Conservation (phyloP, 2,888 invertebrate species). For the Drosophila quasianomalipes region DNA sequence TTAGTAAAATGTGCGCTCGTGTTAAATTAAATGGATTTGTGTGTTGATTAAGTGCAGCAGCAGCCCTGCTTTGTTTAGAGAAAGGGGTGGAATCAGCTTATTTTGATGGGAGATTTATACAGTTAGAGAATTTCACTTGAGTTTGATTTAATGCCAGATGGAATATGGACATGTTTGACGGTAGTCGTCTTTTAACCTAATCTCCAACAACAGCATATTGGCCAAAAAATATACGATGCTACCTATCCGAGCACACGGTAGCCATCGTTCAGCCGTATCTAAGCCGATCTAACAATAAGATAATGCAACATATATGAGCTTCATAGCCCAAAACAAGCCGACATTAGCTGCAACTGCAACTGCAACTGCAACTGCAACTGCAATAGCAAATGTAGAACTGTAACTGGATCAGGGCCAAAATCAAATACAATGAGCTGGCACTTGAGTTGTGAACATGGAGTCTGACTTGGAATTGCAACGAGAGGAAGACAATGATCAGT, state of each 20-base stretch:
- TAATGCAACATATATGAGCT: slow-evolving; percentile 78
- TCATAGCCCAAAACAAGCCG: slow-evolving; percentile 66
- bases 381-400: slow-evolving; percentile 15
- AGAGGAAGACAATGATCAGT: slow-evolving; percentile 32
- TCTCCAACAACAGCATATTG: slow-evolving; percentile 50
- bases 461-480: slow-evolving; percentile 2
- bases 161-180: slow-evolving; percentile 10
- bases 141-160: slow-evolving; percentile 23
- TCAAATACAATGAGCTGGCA: slow-evolving; percentile 45
- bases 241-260: slow-evolving; percentile 34
- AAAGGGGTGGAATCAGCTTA: slow-evolving; percentile 24
- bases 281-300: slow-evolving; percentile 75
- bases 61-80: slow-evolving; percentile 11
- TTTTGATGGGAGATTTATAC: slow-evolving; percentile 5
- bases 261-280: slow-evolving; percentile 62
- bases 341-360: slow-evolving; percentile 34
- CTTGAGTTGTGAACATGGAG: slow-evolving; percentile 47
- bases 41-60: slow-evolving; percentile 76
- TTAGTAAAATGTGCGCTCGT: slow-evolving; percentile 54
- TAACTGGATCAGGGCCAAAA: slow-evolving; percentile 64
- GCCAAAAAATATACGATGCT: slow-evolving; percentile 10
- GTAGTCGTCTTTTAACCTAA: slow-evolving; percentile 24
- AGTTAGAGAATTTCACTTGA: neutral
- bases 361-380: slow-evolving; percentile 8
- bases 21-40: slow-evolving; percentile 82